These are phyloP conservation scores for Altica lythri DNA, from an alignment of 2,888 invertebrate genomes.

Conservation along the genomic window DNA sequence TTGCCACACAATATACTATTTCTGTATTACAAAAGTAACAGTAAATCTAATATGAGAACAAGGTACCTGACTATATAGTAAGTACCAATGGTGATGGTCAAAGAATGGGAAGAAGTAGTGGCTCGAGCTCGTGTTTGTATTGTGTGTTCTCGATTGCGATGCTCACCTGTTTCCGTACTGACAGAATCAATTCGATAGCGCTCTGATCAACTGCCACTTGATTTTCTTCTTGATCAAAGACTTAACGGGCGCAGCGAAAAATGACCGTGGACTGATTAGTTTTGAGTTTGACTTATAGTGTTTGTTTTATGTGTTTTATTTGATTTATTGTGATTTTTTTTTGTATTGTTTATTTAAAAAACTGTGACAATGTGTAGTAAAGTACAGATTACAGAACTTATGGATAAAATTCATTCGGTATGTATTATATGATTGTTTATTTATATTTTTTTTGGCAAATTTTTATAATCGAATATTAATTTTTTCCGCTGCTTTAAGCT, in stretches of 20 bases:
- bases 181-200: slow-evolving; percentile 28
- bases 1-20: no score
- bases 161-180: slow-evolving; percentile 33
- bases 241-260: slow-evolving; percentile 4
- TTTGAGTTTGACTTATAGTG: background rate
- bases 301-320: slow-evolving; percentile 4
- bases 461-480: background rate
- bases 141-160: slow-evolving; percentile 20
- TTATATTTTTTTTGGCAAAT: background rate
- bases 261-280: background rate
- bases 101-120: slow-evolving; percentile 22
- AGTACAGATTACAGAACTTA: slow-evolving; percentile 71
- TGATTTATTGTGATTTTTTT: slow-evolving; percentile 5
- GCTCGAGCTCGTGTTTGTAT: slow-evolving; percentile 33
- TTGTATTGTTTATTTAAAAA: background rate
- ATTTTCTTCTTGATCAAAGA: slow-evolving; percentile 4
- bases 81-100: slow-evolving; percentile 17
- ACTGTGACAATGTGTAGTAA: slow-evolving; percentile 66
- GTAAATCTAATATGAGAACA: no score
- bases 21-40: no score
- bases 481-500: no score
- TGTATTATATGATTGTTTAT: slow-evolving; percentile 52
- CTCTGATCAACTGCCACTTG: slow-evolving; percentile 13
- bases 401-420: slow-evolving; percentile 77
- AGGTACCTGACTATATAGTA: slow-evolving; percentile 1